These are phyloP conservation scores for Kradibia gibbosae DNA, from an alignment of 1,140 invertebrate genomes.

Conservation along the genomic window DNA sequence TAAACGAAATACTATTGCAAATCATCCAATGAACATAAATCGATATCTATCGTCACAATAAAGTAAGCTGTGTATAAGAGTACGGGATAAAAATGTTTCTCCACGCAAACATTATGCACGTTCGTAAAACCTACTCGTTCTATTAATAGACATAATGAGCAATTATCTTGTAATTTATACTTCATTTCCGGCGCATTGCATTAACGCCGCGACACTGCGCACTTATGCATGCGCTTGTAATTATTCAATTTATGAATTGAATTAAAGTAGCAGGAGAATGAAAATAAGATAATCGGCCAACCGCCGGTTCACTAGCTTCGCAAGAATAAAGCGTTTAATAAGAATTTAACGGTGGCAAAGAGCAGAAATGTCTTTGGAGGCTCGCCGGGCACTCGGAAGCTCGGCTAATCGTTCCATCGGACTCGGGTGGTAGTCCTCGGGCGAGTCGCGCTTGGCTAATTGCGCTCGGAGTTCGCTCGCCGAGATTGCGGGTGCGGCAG, in stretches of 20 bases:
- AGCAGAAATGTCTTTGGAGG: too few relatives aligned
- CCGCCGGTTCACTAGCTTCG: neutral
- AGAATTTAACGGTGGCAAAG: too few relatives aligned
- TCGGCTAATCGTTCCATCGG: neutral
- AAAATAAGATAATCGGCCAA: neutral
- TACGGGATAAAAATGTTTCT: neutral
- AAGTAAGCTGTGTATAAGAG: neutral
- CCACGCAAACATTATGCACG: neutral
- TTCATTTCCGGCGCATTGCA: neutral
- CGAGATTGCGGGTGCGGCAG: slow-evolving; percentile 60
- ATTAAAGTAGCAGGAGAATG: too few relatives aligned
- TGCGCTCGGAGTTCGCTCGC: slow-evolving; percentile 52
- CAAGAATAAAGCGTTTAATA: too few relatives aligned
- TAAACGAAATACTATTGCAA: neutral
- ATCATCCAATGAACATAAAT: too few relatives aligned
- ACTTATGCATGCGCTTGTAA: too few relatives aligned
- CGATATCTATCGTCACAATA: neutral
- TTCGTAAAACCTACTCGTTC: neutral
- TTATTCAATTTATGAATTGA: too few relatives aligned
- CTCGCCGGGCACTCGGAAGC: too few relatives aligned
- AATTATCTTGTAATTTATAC: neutral
- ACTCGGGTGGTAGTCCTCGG: neutral
- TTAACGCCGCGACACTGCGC: too few relatives aligned
- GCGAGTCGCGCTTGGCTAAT: slow-evolving; percentile 55
- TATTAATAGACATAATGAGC: neutral